These are phyloP conservation scores for Bathynomus jamesi DNA, from an alignment of 1,140 invertebrate species.

Conservation along the genomic window DNA sequence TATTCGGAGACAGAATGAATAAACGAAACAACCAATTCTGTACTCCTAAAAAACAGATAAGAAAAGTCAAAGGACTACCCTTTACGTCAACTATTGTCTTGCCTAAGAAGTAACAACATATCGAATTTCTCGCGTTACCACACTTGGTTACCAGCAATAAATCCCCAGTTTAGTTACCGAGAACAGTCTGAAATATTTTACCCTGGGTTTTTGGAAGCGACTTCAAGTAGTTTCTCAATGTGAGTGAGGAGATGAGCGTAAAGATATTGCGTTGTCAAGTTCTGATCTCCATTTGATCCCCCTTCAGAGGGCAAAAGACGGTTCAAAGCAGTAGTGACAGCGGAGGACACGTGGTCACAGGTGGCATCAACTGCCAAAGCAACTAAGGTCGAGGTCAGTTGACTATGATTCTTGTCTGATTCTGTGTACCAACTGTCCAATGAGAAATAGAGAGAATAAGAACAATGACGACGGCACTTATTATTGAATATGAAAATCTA, in stretches of 20 bases:
- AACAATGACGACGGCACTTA: too few species aligned
- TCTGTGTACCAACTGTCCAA: conserved; percentile 31
- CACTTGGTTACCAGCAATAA: too few species aligned
- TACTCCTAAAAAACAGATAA: neutral
- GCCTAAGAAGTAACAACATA: too few species aligned
- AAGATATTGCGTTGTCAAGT: neutral
- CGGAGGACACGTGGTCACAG: conserved; percentile 29
- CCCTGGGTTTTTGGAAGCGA: neutral
- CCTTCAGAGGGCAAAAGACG: conserved; percentile 18
- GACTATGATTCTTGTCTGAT: conserved; percentile 27
- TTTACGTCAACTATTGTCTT: too few species aligned
- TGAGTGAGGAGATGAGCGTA: neutral
- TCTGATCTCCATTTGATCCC: neutral
- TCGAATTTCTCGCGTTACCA: too few species aligned
- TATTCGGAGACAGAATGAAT: too few species aligned
- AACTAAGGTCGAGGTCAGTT: conserved; percentile 25
- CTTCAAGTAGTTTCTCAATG: neutral
- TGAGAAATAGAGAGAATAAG: neutral
- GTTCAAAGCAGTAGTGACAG: conserved; percentile 26
- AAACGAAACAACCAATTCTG: too few species aligned
- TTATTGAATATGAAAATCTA: too few species aligned
- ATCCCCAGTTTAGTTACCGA: too few species aligned
- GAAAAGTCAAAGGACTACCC: neutral
- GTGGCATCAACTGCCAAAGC: conserved; percentile 32
- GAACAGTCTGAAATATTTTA: neutral